Percentiles rank a stretch among this genome's conserved stretches.
These are phyloP conservation scores for Pterophyllum scalare DNA, from an alignment of 2,113 vertebrate species.

Conservation along the genomic window DNA sequence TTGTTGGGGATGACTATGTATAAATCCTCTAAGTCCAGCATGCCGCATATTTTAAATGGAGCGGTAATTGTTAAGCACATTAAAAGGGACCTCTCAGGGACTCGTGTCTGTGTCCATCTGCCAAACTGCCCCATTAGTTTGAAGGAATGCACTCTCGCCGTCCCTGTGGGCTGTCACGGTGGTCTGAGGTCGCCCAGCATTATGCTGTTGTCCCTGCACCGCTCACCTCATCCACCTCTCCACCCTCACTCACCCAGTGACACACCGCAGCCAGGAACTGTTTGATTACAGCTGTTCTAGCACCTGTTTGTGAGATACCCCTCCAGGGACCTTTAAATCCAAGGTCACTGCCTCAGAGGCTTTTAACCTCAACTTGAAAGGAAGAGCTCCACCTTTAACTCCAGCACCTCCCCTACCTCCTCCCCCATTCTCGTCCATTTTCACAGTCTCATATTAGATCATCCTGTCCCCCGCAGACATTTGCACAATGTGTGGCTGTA, in stretches of 20 bases:
- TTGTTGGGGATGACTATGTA: not conserved
- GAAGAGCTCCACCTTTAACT: slow-evolving; percentile 41
- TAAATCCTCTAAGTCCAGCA: not conserved
- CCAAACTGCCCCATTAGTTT: slow-evolving; percentile 39
- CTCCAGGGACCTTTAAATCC: slow-evolving; percentile 26
- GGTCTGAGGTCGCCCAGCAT: slow-evolving; percentile 37
- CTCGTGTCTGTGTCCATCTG: slow-evolving; percentile 27
- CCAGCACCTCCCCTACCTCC: not conserved
- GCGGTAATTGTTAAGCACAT: slow-evolving; percentile 12
- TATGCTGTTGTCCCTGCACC: not conserved
- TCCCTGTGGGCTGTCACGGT: slow-evolving; percentile 33
- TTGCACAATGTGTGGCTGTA: not conserved
- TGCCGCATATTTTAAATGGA: not conserved
- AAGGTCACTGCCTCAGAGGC: slow-evolving; percentile 54
- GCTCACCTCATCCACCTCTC: slow-evolving; percentile 9
- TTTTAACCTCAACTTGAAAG: slow-evolving; percentile 49
- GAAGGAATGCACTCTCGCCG: slow-evolving; percentile 34
- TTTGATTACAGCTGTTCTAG: slow-evolving; percentile 55
- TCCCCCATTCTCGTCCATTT: not conserved
- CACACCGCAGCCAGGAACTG: slow-evolving; percentile 9
- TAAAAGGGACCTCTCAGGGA: not conserved
- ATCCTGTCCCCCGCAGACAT: slow-evolving; percentile 16
- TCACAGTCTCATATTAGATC: slow-evolving; percentile 25
- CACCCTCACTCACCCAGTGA: not conserved
- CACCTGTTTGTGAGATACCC: slow-evolving; percentile 55